Evolutionary conservation across 2,797 vertebrate genomes (phyloP).

Genomic region (Argya squamiceps): DNA sequence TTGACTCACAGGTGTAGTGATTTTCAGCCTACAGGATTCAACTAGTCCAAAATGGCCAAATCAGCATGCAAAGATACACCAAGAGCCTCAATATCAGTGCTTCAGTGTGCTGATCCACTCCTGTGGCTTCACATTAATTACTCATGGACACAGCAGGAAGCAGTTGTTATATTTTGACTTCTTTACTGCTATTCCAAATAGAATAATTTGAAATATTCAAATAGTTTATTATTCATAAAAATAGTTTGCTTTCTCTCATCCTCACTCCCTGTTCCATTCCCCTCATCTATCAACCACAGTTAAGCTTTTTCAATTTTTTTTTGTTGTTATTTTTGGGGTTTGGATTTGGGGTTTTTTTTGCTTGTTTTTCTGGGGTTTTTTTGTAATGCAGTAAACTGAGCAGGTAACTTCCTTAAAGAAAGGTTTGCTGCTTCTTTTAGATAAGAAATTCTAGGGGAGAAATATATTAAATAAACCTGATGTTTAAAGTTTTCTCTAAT

Average conservation of each 20-base stretch:
- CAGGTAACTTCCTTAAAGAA: conserved; percentile 31
- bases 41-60: background rate
- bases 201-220: background rate
- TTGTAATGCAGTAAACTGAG: background rate
- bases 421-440: conserved; percentile 27
- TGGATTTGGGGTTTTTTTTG: background rate
- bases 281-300: background rate
- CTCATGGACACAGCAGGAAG: background rate
- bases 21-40: background rate
- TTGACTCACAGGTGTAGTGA: background rate
- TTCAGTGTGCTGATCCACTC: background rate
- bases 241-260: background rate
- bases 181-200: background rate
- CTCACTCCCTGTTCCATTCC: background rate
- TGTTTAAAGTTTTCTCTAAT: conserved; percentile 28
- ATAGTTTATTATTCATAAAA: background rate
- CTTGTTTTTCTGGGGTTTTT: background rate
- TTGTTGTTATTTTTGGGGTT: background rate
- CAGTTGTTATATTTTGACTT: background rate
- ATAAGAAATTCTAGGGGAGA: conserved; percentile 8
- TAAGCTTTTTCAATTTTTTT: background rate
- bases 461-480: conserved; percentile 4
- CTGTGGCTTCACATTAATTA: background rate
- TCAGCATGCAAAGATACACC: accelerated
- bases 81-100: background rate